Base-by-base conservation (phyloP, 1,140 invertebrate species). In the Proctacanthus coquilletti region DNA sequence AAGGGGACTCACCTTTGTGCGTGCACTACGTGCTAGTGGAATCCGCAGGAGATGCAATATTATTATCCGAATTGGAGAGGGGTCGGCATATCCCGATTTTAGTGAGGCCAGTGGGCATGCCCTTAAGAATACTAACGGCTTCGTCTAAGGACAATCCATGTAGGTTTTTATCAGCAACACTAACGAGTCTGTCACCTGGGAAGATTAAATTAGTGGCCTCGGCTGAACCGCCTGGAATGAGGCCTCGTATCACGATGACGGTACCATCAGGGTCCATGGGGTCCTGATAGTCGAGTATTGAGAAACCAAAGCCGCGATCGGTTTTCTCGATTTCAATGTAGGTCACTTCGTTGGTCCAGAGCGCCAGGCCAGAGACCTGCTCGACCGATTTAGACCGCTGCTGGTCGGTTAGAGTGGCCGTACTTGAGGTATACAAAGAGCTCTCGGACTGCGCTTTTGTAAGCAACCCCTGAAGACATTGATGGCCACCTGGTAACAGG, bases 281-380 rank as follows among this genome's bases (percentile, higher is more conserved):
- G 63, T 92, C 87, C 66, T 87, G 72, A 61, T 96, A 96, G 63
- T 96, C 92, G 25, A 95, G 66, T 43, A 96, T 91, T 42, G 85
- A 91, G 63, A 96, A 96, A 32, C 92, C 92, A 11, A 96, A 71
- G 4, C 92, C 92, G 42, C 83, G 71, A 47, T 92, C 86, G 31
- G 80, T 83, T 66, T 96, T 96, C 11, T 73, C 62, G 21, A 96
- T 67, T 52, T 88, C 77, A 36, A 96, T 79, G 47, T 84, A 74
- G 42, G 89, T 82, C 25, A 88, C 76, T 49, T 91, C 81, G 48
- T 75, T 79, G 50, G 77, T 81, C 92, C 92, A 96, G 74, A 95
- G 83, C 11, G 88, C 88, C 38, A 94, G 58, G 3, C 86, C 84
- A 18, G 83, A 84, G 2, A 93, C 72, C 42, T 84, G 87, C 65